These are phyloP conservation scores for Pteropus alecto DNA, from an alignment of 2,113 vertebrate species.

Conservation along the genomic window DNA sequence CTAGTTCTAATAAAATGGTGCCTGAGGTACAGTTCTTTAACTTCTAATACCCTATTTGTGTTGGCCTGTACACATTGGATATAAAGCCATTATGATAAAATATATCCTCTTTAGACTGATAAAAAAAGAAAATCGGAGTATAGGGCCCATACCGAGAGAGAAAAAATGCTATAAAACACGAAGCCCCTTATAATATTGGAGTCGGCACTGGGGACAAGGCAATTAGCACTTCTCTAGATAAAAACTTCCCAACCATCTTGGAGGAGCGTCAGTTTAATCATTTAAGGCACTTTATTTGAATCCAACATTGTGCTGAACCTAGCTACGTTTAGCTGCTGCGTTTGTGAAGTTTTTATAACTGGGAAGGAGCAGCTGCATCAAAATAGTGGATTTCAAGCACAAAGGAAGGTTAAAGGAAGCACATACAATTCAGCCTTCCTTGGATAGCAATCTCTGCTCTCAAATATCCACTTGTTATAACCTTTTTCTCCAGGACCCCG, in stretches of 20 bases:
- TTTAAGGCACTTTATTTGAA: neutral
- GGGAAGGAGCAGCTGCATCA: neutral
- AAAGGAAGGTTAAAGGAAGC: slow-evolving; percentile 32
- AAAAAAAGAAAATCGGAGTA: slow-evolving; percentile 78
- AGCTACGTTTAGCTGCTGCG: neutral
- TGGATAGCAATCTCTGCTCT: neutral
- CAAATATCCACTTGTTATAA: slow-evolving; percentile 11
- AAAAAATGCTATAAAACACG: neutral
- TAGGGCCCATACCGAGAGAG: neutral
- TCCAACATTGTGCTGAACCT: neutral
- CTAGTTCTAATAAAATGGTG: slow-evolving; percentile 97
- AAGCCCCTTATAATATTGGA: neutral
- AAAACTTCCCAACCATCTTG: neutral
- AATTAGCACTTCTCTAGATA: neutral
- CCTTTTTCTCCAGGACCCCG: slow-evolving; percentile 35
- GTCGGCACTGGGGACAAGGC: fast-evolving
- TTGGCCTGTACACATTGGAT: slow-evolving; percentile 88
- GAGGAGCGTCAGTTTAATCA: neutral
- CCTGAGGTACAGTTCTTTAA: slow-evolving; percentile 94
- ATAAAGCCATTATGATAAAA: slow-evolving; percentile 92
- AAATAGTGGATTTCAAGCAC: neutral
- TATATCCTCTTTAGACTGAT: slow-evolving; percentile 89
- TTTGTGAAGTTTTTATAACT: neutral
- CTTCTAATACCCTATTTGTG: slow-evolving; percentile 95
- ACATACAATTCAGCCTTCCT: neutral